Conservation (phyloP, 2,113 vertebrate genomes). For the Catagonus wagneri region DNA sequence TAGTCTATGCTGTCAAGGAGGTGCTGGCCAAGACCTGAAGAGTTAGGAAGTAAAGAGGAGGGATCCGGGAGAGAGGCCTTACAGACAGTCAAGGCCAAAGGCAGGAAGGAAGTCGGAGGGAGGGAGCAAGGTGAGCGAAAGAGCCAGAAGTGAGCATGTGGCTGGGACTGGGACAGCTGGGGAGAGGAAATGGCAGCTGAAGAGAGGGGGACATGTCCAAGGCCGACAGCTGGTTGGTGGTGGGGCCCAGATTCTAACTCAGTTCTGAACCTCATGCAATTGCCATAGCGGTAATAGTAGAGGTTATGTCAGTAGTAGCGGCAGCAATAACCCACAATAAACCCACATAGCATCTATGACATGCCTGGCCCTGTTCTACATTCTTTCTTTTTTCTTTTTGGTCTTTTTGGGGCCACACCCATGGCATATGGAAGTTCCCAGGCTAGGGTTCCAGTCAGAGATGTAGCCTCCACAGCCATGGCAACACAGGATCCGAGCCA, state of each 20-base stretch:
- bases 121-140: not conserved
- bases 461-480: too few species aligned
- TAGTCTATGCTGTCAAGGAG: not conserved
- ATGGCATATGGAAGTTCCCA: too few species aligned
- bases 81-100: not conserved
- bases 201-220: not conserved
- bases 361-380: not conserved
- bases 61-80: not conserved
- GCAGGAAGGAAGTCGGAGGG: not conserved
- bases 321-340: not conserved
- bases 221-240: not conserved
- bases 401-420: too few species aligned
- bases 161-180: not conserved
- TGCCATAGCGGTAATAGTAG: too few species aligned
- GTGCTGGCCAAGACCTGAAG: not conserved
- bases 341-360: too few species aligned
- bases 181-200: not conserved
- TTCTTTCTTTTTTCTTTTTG: not conserved
- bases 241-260: not conserved
- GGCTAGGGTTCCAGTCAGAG: too few species aligned
- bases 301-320: rapidly evolving
- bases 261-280: not conserved
- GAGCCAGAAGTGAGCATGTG: not conserved
- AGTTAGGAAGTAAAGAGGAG: not conserved
- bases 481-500: too few species aligned